Evolutionary conservation across 2,113 vertebrate genomes (phyloP).

Genomic region (Pygoscelis adeliae): DNA sequence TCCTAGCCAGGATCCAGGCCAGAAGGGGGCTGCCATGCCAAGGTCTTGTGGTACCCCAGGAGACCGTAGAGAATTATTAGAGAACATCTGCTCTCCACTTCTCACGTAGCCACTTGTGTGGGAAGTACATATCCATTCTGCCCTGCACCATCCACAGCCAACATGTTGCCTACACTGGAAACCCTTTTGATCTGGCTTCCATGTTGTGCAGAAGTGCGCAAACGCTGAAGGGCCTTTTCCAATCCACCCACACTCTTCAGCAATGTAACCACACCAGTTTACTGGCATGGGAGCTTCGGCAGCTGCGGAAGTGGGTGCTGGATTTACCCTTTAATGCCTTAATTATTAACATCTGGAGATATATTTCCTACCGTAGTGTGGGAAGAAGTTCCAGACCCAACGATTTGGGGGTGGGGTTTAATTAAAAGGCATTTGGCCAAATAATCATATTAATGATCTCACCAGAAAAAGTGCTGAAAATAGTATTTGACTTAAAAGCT

Average conservation of each 20-base stretch:
- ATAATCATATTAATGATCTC: not conserved
- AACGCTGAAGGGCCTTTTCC: not conserved
- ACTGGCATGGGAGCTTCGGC: not conserved
- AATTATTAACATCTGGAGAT: constrained; percentile 61
- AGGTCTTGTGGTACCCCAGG: not conserved
- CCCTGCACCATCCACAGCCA: not conserved
- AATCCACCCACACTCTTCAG: constrained; percentile 27
- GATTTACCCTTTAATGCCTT: constrained; percentile 47
- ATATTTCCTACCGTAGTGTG: not conserved
- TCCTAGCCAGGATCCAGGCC: not conserved
- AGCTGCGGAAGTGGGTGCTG: constrained; percentile 41
- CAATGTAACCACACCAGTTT: constrained; percentile 2
- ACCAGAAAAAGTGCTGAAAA: not conserved
- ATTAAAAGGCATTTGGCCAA: constrained; percentile 13
- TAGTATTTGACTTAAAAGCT: not conserved
- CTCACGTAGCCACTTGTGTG: not conserved
- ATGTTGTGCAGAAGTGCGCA: not conserved
- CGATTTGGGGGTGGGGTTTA: not conserved
- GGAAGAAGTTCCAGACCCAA: constrained; percentile 30
- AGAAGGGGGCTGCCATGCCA: not conserved
- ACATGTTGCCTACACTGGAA: not conserved
- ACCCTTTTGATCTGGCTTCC: constrained; percentile 21
- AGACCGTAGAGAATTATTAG: not conserved
- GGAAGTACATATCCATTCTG: not conserved
- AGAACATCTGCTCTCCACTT: constrained; percentile 10